phyloP scores from a whole-genome alignment of 1,140 invertebrate genomes.

The Bombus impatiens region DNA sequence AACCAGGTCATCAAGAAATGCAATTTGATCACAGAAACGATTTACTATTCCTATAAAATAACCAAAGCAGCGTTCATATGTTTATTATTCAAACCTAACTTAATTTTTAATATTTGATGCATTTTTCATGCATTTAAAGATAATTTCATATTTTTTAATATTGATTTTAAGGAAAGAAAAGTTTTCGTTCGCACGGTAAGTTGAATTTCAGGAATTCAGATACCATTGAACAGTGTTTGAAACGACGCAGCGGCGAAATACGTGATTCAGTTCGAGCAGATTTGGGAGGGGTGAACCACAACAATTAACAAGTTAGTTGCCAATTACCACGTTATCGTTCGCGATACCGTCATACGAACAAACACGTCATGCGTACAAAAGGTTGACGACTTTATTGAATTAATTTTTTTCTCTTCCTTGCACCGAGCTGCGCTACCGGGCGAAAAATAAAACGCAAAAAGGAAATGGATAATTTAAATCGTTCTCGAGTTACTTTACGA shows the following conservation, averaged over 20 bases:
- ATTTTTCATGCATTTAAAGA: not conserved
- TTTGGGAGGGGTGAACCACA: not conserved
- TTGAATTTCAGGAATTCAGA: not conserved
- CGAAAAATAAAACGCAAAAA: conserved; percentile 5
- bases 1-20: not conserved
- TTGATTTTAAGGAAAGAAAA: not conserved
- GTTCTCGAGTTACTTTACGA: not conserved
- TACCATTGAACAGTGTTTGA: not conserved
- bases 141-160: not conserved
- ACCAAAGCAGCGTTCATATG: not conserved
- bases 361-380: conserved; percentile 7
- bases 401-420: not conserved
- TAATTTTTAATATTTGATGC: not conserved
- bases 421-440: too few relatives aligned
- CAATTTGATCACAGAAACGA: not conserved
- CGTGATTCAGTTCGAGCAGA: conserved; percentile 14
- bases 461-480: conserved; percentile 1
- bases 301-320: conserved; percentile 32
- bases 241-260: not conserved
- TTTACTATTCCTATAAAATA: not conserved
- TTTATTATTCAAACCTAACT: not conserved
- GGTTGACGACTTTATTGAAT: conserved; percentile 5
- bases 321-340: conserved; percentile 37
- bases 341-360: conserved; percentile 21
- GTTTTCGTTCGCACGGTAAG: not conserved